Evolutionary conservation across 2,797 vertebrate species (phyloP), one percentile per base, ranked within the genome.

Genomic region (Bothrops alternatus): DNA sequence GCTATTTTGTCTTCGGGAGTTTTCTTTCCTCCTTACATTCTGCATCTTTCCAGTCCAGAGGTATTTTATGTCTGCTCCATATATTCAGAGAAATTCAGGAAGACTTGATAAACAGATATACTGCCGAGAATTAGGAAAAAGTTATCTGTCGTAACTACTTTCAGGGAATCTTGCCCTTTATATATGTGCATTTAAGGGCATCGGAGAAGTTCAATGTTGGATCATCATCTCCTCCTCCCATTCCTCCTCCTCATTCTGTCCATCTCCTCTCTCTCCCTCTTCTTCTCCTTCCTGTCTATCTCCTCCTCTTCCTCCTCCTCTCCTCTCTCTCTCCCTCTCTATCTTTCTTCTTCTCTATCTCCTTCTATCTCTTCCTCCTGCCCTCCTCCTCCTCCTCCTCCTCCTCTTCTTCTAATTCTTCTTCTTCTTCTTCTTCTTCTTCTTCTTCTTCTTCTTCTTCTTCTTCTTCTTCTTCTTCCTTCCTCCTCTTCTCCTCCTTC

Each of bases 391-490:
- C 42, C 3, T 0, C 26, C n/a, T 4, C 0, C 25, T 25, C 0
- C 10, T 1, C 2, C 3, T 11, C 4, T 2, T 25, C 2, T 25
- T 25, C 1, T n/a, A n/a, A n/a, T 50, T 47, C 47, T 32, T 32
- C 32, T 32, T 32, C 3, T 4, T 0, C 3, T 42, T 3, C 3
- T 42, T 3, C 3, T 42, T 0, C 3, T 42, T 0, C 3, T 42
- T 0, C 3, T 42, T 0, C 3, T 42, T 3, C 3, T 42, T 3
- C 3, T 42, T 3, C 3, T 42, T 0, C 3, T 42, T 3, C 3
- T 42, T 3, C 3, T 42, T 0, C 3, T 42, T 3, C 3, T 3
- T 0, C 0, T 42, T 0, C 3, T 42, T 42, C 3, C 42, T 3
- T 42, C 42, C 2, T 42, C 2, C 2, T 2, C 42, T 3, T 42